phyloP scores from a whole-genome alignment of 2,113 vertebrate species.

The Megalops atlanticus region DNA sequence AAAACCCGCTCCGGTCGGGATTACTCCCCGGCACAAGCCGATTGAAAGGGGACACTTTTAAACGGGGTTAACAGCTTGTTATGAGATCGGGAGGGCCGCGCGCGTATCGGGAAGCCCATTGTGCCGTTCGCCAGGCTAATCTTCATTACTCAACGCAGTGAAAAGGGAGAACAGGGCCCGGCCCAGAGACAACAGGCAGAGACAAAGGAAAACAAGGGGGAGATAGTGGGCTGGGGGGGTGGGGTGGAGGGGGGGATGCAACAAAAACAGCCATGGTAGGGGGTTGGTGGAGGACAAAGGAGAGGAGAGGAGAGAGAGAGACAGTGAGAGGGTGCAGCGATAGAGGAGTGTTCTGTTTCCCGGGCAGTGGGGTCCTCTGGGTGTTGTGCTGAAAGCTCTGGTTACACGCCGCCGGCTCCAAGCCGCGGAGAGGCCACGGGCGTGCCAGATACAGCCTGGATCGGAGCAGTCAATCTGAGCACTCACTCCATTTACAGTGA shows the following conservation, averaged over 20 bases:
- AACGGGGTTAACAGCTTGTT: conserved; percentile 62
- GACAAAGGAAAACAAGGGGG: conserved; percentile 41
- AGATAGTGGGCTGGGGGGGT: too few species aligned
- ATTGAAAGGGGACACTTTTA: conserved; percentile 56
- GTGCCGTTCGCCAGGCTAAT: conserved; percentile 45
- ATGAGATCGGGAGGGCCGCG: conserved; percentile 45
- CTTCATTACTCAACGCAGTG: conserved; percentile 56
- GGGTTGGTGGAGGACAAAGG: not conserved
- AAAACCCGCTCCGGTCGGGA: conserved; percentile 47
- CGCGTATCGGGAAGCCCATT: conserved; percentile 42
- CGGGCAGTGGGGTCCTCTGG: conserved; percentile 40
- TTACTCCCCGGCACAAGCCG: conserved; percentile 53
- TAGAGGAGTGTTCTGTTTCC: conserved; percentile 39
- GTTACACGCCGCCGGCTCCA: conserved; percentile 39
- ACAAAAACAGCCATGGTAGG: not conserved
- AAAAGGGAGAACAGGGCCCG: conserved; percentile 38
- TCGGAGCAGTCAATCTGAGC: conserved; percentile 23
- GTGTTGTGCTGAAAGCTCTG: conserved; percentile 34
- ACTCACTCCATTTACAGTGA: not conserved
- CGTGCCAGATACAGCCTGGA: conserved; percentile 32
- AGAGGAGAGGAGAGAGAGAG: conserved; percentile 15
- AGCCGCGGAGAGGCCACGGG: conserved; percentile 23
- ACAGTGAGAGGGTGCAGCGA: conserved; percentile 28
- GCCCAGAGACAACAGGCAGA: conserved; percentile 38
- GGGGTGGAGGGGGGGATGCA: not conserved